phyloP scores from a whole-genome alignment of 2,888 invertebrate genomes.

The Eristalis intricaria region DNA sequence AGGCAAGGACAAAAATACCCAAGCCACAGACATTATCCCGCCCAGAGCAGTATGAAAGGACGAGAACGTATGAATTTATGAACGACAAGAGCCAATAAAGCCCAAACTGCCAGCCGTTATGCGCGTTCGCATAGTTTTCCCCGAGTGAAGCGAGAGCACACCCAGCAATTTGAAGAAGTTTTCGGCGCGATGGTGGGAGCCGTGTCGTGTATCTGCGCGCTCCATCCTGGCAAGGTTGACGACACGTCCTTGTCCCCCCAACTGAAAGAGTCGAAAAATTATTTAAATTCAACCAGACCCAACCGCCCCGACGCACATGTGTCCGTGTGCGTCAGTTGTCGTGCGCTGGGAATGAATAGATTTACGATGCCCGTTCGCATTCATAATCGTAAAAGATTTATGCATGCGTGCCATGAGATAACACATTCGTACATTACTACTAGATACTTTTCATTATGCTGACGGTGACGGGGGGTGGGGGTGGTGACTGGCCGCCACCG shows the following conservation, averaged over 20 bases:
- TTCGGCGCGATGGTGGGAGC: background rate
- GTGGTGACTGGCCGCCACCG: constrained; percentile 9
- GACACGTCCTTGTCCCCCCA: constrained; percentile 55
- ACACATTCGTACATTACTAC: constrained; percentile 37
- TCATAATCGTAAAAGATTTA: constrained; percentile 69
- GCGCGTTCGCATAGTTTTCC: constrained; percentile 16
- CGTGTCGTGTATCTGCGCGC: constrained; percentile 36
- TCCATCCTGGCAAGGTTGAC: constrained; percentile 41
- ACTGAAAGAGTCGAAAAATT: constrained; percentile 54
- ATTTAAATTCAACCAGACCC: constrained; percentile 61
- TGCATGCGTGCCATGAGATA: constrained; percentile 67
- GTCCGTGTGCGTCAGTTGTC: background rate
- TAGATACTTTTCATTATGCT: constrained; percentile 68
- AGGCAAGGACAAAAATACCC: background rate
- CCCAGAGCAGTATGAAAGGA: constrained; percentile 12
- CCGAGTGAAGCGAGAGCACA: constrained; percentile 29
- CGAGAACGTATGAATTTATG: constrained; percentile 60
- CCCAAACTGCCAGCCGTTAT: constrained; percentile 59
- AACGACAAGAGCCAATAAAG: constrained; percentile 65
- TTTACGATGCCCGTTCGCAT: constrained; percentile 62
- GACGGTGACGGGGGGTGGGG: constrained; percentile 14
- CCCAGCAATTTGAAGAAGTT: constrained; percentile 27
- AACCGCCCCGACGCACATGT: constrained; percentile 16
- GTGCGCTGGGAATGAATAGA: constrained; percentile 39
- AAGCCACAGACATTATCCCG: constrained; percentile 47